Conservation (phyloP, 92 coral and sea anemone genomes). For the Parazoanthus atlanticus region DNA sequence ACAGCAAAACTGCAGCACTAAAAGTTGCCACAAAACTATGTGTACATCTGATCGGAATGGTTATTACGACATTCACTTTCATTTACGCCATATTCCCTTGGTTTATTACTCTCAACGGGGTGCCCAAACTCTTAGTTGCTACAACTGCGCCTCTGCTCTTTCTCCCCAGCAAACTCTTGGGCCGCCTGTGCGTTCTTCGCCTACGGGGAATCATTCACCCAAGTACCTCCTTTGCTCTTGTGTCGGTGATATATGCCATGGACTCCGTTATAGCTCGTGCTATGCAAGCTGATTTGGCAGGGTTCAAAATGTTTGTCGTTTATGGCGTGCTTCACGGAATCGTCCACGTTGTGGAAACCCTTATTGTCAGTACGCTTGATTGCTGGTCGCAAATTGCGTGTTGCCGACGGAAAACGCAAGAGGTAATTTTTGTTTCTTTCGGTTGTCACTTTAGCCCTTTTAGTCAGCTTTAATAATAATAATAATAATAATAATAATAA, state of each 20-base stretch:
- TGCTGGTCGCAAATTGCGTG: not conserved
- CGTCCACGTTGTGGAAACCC: conserved; percentile 11
- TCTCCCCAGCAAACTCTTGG: conserved; percentile 12
- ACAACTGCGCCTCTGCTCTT: not conserved
- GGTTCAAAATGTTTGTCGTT: conserved; percentile 11
- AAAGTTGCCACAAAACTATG: not conserved
- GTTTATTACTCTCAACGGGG: not conserved
- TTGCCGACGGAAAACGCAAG: not conserved
- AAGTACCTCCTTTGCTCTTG: not conserved
- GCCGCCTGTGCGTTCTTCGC: conserved; percentile 22
- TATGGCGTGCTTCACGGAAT: conserved; percentile 8
- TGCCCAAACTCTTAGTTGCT: conserved; percentile 1
- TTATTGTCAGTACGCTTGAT: not conserved
- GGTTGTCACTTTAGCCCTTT: not conserved
- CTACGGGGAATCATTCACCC: conserved; percentile 22
- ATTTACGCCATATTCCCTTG: not conserved
- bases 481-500: too few relatives aligned
- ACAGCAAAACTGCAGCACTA: not conserved
- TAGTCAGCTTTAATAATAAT: too few relatives aligned
- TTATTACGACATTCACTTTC: not conserved
- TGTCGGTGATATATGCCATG: conserved; percentile 1
- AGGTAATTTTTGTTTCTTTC: not conserved
- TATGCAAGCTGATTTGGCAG: conserved; percentile 5
- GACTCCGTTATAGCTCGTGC: conserved; percentile 1
- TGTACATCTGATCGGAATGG: not conserved